Evolutionary conservation across 1,140 invertebrate genomes (phyloP).

Genomic region (Sogatella furcifera): DNA sequence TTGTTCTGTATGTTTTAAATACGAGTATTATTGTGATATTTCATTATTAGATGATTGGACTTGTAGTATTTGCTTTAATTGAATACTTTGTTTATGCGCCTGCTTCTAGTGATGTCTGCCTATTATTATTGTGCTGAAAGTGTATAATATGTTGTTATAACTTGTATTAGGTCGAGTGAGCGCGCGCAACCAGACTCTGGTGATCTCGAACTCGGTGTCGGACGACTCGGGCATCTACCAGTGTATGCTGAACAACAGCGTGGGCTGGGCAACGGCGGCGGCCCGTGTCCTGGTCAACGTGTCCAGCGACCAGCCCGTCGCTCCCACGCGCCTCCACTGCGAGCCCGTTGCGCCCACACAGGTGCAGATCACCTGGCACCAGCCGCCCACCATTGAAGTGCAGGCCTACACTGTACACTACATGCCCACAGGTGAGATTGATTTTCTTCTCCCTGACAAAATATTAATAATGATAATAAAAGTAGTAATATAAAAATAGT

Average conservation of each 20-base stretch:
- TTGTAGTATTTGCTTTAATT: no score
- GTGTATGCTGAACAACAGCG: conserved; percentile 56
- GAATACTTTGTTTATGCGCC: no score
- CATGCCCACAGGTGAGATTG: conserved; percentile 42
- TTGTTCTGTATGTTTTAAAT: no score
- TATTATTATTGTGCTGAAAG: no score
- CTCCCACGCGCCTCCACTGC: conserved; percentile 45
- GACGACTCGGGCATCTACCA: conserved; percentile 64
- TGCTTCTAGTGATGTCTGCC: no score
- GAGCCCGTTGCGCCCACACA: conserved; percentile 39
- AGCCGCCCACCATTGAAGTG: conserved; percentile 27
- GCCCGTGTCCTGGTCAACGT: conserved; percentile 42
- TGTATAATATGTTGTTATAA: no score
- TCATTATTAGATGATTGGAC: no score
- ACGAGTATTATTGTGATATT: no score
- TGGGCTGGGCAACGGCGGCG: conserved; percentile 48
- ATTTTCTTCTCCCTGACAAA: no score
- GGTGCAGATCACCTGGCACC: conserved; percentile 45
- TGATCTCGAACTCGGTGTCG: conserved; percentile 51
- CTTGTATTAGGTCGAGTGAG: conserved; percentile 45
- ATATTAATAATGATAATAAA: no score
- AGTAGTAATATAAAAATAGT: no score
- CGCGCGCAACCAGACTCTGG: conserved; percentile 39
- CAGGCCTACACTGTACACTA: conserved; percentile 53
- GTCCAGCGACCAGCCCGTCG: conserved; percentile 39